Base-by-base conservation (phyloP, 2,113 vertebrate species). In the Podarcis raffonei region DNA sequence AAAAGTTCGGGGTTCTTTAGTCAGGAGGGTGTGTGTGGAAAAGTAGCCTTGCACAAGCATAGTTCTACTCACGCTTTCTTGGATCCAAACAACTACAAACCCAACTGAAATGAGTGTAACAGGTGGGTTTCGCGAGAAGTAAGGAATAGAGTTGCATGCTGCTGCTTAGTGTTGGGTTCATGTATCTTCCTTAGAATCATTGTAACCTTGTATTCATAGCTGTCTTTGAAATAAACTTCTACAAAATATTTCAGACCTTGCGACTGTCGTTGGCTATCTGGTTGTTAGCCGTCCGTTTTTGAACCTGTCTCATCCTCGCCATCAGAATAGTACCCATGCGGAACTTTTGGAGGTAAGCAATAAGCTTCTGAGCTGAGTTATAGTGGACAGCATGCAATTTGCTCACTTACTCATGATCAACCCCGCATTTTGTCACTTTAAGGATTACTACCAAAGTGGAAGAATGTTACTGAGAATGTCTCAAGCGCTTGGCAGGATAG, bases 361-460 rank as follows among this genome's bases (percentile, higher is more conserved):
- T 78, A 65, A 5, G 42, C 23, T 91, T 86, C 30, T 89, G 53
- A 75, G 89, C 62, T 25, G 72, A 81, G 27, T n/a, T 65, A 35
- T 1, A 25, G 7, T 30, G 2, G 57, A 72, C 72, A 39, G 7
- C 39, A 81, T 78, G 74, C 35, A 22, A 86, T 71, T 79, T 86
- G 1, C 59, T 90, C 79, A 16, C 90, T 59, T 75, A 62, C 1
- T 1, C 88, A 87, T 90, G 93, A 90, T 84, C 39, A 85, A 91
- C 71, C 13, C 84, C 89, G 59, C 85, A 35, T 92, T 93, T 94
- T 78, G 37, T 85, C 94, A 0, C 25, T 88, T 94, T 79, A 90
- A 99, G 99, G 99, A 99, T 96, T 99, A 99, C 94, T 99, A 99
- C 95, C 99, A 99, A 97, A 99, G 98, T 90, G 99, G 99, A 88